phyloP scores from a whole-genome alignment of 2,797 vertebrate species.

The Artibeus lituratus region DNA sequence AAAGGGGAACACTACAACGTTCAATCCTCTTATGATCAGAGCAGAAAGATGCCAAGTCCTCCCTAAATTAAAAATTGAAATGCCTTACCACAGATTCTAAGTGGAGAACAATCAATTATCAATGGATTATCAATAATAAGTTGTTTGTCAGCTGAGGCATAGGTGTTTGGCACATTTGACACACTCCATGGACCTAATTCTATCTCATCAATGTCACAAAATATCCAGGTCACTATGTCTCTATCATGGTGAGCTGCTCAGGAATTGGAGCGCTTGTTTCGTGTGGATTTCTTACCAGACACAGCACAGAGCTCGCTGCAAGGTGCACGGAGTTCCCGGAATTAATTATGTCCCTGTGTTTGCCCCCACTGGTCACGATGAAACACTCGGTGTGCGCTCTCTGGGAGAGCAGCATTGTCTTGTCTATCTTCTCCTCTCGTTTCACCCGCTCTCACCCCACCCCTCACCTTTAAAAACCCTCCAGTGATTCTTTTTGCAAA shows the following conservation, averaged over 20 bases:
- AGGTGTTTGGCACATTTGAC: background rate
- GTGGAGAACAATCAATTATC: background rate
- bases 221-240: background rate
- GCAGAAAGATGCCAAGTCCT: background rate
- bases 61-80: background rate
- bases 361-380: background rate
- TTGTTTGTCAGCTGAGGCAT: background rate
- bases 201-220: fast-evolving
- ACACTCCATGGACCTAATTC: background rate
- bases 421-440: background rate
- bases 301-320: background rate
- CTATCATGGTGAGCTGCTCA: background rate
- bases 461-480: background rate
- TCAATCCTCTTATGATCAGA: background rate
- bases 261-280: background rate
- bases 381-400: fast-evolving
- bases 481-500: fast-evolving
- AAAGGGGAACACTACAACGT: background rate
- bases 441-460: background rate
- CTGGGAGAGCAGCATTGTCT: fast-evolving
- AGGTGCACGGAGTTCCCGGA: background rate
- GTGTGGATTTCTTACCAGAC: background rate
- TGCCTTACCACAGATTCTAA: background rate
- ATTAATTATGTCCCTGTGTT: fast-evolving
- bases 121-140: background rate